These are phyloP conservation scores for Eupristina koningsbergeri DNA, from an alignment of 1,140 invertebrate species.

Conservation along the genomic window DNA sequence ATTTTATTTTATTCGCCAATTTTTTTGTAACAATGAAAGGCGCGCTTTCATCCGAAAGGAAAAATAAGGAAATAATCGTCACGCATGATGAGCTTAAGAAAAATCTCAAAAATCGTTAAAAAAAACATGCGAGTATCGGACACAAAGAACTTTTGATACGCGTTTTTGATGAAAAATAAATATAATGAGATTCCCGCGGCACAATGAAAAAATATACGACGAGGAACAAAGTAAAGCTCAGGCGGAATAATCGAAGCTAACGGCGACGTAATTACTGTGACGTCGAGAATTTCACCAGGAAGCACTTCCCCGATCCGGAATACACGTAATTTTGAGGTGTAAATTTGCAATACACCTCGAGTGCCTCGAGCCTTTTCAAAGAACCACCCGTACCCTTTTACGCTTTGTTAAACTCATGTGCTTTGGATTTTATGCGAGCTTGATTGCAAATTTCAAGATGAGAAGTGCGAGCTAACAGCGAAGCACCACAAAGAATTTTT, in stretches of 20 bases:
- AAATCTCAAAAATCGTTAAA: conserved; percentile 29
- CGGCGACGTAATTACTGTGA: background rate
- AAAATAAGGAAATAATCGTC: conserved; percentile 15
- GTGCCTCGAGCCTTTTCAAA: background rate
- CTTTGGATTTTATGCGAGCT: background rate
- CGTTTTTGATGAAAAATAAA: conserved; percentile 27
- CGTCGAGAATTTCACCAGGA: background rate
- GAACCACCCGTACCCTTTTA: background rate
- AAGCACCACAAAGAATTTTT: background rate
- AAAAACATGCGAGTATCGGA: background rate
- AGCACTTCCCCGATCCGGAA: background rate
- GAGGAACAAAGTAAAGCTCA: background rate
- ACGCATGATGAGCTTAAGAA: background rate
- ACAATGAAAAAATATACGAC: too few relatives aligned
- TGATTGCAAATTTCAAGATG: background rate
- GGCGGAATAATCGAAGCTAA: conserved; percentile 21
- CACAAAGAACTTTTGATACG: background rate
- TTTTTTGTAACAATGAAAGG: background rate
- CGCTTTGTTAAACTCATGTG: background rate
- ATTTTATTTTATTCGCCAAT: background rate
- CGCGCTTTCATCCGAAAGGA: background rate
- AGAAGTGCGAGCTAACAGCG: background rate
- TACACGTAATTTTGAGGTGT: background rate
- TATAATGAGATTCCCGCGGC: background rate
- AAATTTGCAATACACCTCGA: background rate